Conservation (phyloP, 2,113 vertebrate species). For the Neolamprologus tretocephalus region DNA sequence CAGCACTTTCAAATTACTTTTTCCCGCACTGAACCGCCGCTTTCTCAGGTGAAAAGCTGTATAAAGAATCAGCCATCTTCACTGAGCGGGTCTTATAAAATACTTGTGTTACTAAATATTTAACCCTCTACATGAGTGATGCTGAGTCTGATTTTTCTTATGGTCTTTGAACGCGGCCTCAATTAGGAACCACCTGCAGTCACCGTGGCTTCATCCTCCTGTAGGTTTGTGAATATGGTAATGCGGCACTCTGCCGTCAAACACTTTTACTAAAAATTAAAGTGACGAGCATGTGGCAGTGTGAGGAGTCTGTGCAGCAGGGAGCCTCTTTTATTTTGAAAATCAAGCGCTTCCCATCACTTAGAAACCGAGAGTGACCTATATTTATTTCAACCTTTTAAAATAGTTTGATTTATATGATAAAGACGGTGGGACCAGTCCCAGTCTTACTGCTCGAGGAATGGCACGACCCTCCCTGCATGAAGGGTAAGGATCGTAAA, state of each 20-base stretch:
- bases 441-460: background rate
- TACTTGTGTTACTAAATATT: background rate
- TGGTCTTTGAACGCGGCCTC: background rate
- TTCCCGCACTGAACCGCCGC: background rate
- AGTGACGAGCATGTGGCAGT: background rate
- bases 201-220: background rate
- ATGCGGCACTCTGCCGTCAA: background rate
- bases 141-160: background rate
- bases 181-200: constrained; percentile 1
- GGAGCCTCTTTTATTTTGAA: background rate
- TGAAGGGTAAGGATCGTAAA: background rate
- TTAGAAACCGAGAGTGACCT: background rate
- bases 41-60: background rate
- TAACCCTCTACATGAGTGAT: background rate
- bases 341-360: background rate
- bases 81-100: background rate
- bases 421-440: background rate
- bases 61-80: background rate
- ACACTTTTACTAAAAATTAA: background rate
- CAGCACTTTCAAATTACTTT: background rate
- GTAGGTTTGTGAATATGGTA: background rate
- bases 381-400: background rate
- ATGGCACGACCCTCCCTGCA: background rate
- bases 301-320: background rate
- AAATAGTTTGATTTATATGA: background rate